Evolutionary conservation across 1,140 invertebrate species (phyloP).

Genomic region (Holcopasites calliopsidis): DNA sequence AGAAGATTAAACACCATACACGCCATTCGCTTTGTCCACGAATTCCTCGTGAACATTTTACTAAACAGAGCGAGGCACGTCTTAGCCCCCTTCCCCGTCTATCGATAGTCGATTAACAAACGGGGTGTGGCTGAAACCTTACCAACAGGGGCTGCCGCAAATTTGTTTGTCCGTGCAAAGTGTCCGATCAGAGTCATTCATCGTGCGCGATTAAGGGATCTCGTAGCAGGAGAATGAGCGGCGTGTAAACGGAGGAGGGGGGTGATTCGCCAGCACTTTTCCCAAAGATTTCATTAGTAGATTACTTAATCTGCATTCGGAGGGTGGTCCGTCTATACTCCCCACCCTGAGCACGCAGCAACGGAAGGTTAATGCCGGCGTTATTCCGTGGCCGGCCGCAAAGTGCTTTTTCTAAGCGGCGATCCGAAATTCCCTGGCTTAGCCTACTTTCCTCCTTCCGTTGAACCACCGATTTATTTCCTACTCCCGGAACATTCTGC

Average conservation of each 20-base stretch:
- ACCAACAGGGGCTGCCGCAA: too few species aligned
- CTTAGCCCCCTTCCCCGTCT: too few species aligned
- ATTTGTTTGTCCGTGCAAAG: conserved; percentile 4
- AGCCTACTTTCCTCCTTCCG: conserved; percentile 38
- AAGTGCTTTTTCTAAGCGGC: conserved; percentile 30
- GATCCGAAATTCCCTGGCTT: conserved; percentile 49
- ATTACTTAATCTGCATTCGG: conserved; percentile 53
- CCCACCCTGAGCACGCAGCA: neutral
- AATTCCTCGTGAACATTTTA: neutral
- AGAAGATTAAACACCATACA: too few species aligned
- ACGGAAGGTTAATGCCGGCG: conserved; percentile 32
- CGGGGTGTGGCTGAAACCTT: too few species aligned
- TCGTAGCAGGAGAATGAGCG: neutral
- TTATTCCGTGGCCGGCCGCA: conserved; percentile 44
- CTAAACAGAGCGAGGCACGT: too few species aligned
- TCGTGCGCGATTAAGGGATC: conserved; percentile 35
- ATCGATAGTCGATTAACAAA: neutral
- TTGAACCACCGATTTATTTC: conserved; percentile 49
- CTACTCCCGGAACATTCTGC: neutral
- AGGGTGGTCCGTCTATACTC: conserved; percentile 30
- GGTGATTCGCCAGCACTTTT: neutral
- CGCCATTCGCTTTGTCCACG: too few species aligned
- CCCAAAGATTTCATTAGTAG: conserved; percentile 44
- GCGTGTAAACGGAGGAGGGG: neutral
- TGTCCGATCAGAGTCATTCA: conserved; percentile 1